Conservation (phyloP, 2,888 invertebrate species). For the Drosophila limbata region DNA sequence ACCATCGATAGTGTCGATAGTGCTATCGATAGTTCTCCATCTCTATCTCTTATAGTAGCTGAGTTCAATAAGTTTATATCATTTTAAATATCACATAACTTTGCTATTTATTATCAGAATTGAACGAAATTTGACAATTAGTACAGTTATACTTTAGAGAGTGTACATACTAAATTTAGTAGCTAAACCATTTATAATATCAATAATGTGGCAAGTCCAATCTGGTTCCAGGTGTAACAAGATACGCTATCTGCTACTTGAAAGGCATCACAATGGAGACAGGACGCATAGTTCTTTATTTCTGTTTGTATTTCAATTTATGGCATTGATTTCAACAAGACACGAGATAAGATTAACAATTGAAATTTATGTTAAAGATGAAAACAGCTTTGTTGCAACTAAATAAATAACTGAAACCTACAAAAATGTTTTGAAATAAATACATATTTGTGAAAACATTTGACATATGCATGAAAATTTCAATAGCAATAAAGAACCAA, state of each 20-base stretch:
- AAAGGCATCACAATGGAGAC: conserved; percentile 10
- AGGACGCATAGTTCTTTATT: not conserved
- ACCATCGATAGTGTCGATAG: too few relatives aligned
- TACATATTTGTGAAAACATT: conserved; percentile 18
- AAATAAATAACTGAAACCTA: conserved; percentile 6
- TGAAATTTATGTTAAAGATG: conserved; percentile 16
- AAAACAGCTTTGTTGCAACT: not conserved
- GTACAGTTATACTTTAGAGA: not conserved
- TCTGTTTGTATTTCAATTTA: conserved; percentile 23
- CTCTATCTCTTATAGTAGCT: not conserved
- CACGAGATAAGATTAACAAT: conserved; percentile 49
- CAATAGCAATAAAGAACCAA: not conserved
- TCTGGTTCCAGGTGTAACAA: conserved; percentile 24
- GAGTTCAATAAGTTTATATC: not conserved
- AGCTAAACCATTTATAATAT: not conserved
- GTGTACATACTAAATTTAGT: not conserved
- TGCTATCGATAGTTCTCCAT: too few relatives aligned
- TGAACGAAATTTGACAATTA: not conserved
- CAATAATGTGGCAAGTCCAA: conserved; percentile 39
- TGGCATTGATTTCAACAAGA: conserved; percentile 39
- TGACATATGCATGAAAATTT: conserved; percentile 2
- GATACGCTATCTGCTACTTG: conserved; percentile 19
- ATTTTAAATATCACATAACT: not conserved
- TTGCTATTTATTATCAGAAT: not conserved
- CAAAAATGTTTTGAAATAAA: conserved; percentile 20